Conservation (phyloP, 2,888 invertebrate species). For the Himalopsyche tibetana region DNA sequence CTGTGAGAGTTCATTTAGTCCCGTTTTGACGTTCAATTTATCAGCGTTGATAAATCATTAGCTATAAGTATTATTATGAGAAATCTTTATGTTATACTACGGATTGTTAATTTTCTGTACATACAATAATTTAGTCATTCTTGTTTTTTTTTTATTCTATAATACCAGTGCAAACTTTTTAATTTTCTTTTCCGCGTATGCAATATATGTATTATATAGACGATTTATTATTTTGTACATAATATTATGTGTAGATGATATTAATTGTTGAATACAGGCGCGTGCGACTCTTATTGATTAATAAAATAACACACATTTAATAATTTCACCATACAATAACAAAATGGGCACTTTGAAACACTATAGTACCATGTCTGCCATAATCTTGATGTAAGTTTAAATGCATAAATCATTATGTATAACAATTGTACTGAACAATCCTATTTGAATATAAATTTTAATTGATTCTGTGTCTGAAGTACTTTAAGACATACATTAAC, state of each 20-base stretch:
- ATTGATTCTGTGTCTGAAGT: background rate
- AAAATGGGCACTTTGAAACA: background rate
- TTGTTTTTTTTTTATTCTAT: conserved; percentile 19
- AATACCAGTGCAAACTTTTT: background rate
- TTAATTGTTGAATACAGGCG: conserved; percentile 15
- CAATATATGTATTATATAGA: background rate
- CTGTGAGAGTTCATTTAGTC: conserved; percentile 26
- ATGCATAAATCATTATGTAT: too few relatives aligned
- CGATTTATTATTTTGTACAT: conserved; percentile 24
- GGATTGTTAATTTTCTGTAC: conserved; percentile 19
- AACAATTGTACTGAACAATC: background rate
- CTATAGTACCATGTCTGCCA: background rate
- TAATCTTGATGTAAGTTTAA: background rate
- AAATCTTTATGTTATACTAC: background rate
- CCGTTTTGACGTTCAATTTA: background rate
- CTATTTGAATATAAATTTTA: background rate
- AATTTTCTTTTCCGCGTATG: background rate
- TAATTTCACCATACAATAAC: background rate
- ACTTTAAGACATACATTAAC: background rate
- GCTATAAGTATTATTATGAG: conserved; percentile 10
- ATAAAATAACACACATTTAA: background rate
- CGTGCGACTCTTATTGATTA: conserved; percentile 3
- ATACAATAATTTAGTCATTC: conserved; percentile 12
- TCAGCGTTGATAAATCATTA: background rate
- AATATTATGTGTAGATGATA: background rate